Evolutionary conservation across 2,113 vertebrate species (phyloP), one percentile per base, ranked within the genome.

Genomic region (Procavia capensis): DNA sequence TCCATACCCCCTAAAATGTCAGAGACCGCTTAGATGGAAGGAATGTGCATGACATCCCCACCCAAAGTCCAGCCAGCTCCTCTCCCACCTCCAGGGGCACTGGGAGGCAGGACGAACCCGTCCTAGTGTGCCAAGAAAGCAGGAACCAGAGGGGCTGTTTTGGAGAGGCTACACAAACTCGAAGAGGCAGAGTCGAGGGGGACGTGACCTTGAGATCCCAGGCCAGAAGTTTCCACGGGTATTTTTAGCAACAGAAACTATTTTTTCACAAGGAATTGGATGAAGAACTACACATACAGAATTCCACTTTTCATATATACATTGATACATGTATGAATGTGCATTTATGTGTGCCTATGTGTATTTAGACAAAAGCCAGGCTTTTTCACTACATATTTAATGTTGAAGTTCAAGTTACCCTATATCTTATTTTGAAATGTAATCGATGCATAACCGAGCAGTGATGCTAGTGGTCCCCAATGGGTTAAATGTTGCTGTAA

Each of bases 151-250:
- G 59, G 47, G 54, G 14, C 92, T 93, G 75, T 85, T 93, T 84
- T 57, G 72, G 84, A 43, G 90, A 94, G 72, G 76, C 45, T 43
- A 1, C 57, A 36, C 54, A 82, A 95, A 96, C 93, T 85, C 0
- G 22, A 79, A 80, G 64, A 90, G 7, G 20, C 57, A 66, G 36
- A 41, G 64, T 41, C 54, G 41, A 59, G 39, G 57, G n/a, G 45
- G 68, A 57, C 57, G n/a, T 54, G 68, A 57, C 57, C 91, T 83
- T 87, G 54, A 92, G 94, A 90, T 84, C 94, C 93, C 78, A 92
- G 93, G 76, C 76, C 92, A 95, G 70, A 91, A 93, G 72, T 86
- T 94, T 95, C 95, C 88, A 82, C 19, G 47, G 47, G 45, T 90
- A 91, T 93, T 93, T 95, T 95, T 89, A 94, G 81, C 59, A 86